These are phyloP conservation scores for Thalassarche chlororhynchos DNA, from an alignment of 2,113 vertebrate species.

Conservation along the genomic window DNA sequence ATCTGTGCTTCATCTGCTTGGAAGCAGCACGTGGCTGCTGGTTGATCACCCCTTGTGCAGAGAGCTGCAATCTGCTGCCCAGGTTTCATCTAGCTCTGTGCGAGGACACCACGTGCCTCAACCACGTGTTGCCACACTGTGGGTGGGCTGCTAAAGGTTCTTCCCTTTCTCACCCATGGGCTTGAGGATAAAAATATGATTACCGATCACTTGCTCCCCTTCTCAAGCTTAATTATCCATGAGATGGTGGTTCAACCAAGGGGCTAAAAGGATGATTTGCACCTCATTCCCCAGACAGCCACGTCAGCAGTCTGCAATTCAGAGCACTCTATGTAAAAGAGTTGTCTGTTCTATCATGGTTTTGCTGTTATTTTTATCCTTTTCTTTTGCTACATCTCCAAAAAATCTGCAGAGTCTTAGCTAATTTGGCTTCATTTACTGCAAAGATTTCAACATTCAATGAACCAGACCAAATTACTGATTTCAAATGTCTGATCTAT, in stretches of 20 bases:
- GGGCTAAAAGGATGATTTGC: background rate
- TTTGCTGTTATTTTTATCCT: background rate
- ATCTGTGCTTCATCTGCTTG: background rate
- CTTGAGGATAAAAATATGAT: background rate
- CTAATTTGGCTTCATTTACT: background rate
- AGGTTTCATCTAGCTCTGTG: background rate
- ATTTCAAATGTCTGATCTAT: background rate
- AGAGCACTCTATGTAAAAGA: background rate
- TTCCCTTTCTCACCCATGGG: background rate
- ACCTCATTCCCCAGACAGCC: background rate
- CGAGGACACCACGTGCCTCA: background rate
- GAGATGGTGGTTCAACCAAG: background rate
- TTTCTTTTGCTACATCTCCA: background rate
- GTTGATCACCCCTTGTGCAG: background rate
- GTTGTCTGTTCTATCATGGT: background rate
- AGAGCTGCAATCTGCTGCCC: background rate
- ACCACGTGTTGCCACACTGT: fast-evolving
- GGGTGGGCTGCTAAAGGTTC: background rate
- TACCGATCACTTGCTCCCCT: background rate
- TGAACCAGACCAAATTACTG: background rate
- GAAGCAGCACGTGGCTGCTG: background rate
- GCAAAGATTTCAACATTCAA: background rate
- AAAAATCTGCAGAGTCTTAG: background rate
- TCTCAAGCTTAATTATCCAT: background rate
- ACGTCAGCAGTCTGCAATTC: background rate